Evolutionary conservation across 1,140 invertebrate genomes (phyloP).

Genomic region (Phocides pigmalion): DNA sequence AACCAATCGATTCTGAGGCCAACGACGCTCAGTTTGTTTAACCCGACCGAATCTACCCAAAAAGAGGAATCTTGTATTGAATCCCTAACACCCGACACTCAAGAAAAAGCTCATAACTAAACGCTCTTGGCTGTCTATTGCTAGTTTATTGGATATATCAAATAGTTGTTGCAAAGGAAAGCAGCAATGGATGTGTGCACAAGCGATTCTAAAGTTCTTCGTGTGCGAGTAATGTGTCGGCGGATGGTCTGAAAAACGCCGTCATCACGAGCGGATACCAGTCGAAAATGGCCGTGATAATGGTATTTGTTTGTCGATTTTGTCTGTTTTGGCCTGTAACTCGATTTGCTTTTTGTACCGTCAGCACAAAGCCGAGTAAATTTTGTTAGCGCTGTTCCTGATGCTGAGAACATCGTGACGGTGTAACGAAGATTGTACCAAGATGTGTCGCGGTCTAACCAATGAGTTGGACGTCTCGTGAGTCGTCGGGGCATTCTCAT

Average conservation of each 20-base stretch:
- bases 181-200: slow-evolving; percentile 41
- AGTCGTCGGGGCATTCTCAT: too few relatives aligned
- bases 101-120: neutral
- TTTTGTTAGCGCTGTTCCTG: slow-evolving; percentile 67
- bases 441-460: neutral
- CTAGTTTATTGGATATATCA: neutral
- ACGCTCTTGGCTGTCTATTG: slow-evolving; percentile 37
- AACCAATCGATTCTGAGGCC: slow-evolving; percentile 73
- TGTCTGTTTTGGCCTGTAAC: slow-evolving; percentile 79
- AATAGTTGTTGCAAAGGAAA: neutral
- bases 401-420: slow-evolving; percentile 57
- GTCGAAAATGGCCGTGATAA: slow-evolving; percentile 77
- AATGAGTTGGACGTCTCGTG: neutral
- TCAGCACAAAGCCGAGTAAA: slow-evolving; percentile 71
- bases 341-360: slow-evolving; percentile 80
- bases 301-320: slow-evolving; percentile 81
- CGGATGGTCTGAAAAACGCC: slow-evolving; percentile 69
- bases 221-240: slow-evolving; percentile 26
- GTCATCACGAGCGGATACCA: slow-evolving; percentile 76
- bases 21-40: slow-evolving; percentile 76
- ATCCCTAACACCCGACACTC: slow-evolving; percentile 42
- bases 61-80: slow-evolving; percentile 78
- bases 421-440: slow-evolving; percentile 6
- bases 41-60: slow-evolving; percentile 65
- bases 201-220: slow-evolving; percentile 14